Evolutionary conservation across 2,888 invertebrate species (phyloP), one percentile per base, ranked within the genome.

Genomic region (Monopis laevigella): DNA sequence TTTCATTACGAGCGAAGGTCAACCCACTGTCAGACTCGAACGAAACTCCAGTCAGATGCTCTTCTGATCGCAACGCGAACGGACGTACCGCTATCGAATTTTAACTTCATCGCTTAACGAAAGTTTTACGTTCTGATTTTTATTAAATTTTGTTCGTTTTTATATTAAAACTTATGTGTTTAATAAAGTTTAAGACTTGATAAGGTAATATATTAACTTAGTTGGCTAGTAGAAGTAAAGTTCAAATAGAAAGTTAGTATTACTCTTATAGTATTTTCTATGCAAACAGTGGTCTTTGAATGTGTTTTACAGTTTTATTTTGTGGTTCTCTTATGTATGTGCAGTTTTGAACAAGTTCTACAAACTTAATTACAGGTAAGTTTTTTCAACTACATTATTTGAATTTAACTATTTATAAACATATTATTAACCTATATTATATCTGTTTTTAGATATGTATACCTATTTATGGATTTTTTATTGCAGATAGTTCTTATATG

Each of bases 1-100:
- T 63, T 67, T 67, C 59, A 65, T 65, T 66, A 47, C 63, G n/a
- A n/a, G n/a, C n/a, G 77, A 77, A 77, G 77, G 77, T 75, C 75
- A 75, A 59, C 42, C 17, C 3, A 32, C 13, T 49, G 48, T 49
- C 48, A 18, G 36, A 36, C 24, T 24, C 24, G 24, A 24, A 7
- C 24, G 24, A 24, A 6, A 7, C 24, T 12, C n/a, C 11, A 13
- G 51, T 59, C 65, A 69, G 66, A 64, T 60, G 63, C 63, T 52
- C 48, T 47, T 50, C 47, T 52, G 46, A 54, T 41, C 24, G 40
- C 41, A 49, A 12, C 28, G 47, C 8, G 57, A 35, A 36, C 51
- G 59, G 58, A 54, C 63, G 71, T 48, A 45, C 40, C 45, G 21
- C 47, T 39, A 44, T 42, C 46, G 40, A 35, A 47, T 53, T 1